Evolutionary conservation across 2,113 vertebrate species (phyloP).

Genomic region (Hemiprocne comata): DNA sequence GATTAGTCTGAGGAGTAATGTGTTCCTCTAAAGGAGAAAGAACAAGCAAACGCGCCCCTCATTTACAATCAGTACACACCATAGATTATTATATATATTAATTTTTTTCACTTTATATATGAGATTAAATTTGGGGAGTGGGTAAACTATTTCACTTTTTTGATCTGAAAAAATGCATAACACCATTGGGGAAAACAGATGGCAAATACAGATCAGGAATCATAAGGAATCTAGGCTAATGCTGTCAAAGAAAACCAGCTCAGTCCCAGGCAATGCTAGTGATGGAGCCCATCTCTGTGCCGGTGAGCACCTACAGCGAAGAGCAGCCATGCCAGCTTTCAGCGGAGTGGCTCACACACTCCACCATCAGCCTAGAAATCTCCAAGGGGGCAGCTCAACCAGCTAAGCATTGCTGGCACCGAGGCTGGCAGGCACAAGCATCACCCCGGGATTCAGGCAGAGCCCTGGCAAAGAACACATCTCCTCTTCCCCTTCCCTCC

Average conservation of each 20-base stretch:
- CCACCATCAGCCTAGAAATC: neutral
- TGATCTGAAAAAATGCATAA: neutral
- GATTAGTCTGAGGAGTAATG: constrained; percentile 1
- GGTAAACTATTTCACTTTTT: constrained; percentile 14
- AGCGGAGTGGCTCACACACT: neutral
- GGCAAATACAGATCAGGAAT: constrained; percentile 12
- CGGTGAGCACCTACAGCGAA: neutral
- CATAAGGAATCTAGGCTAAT: neutral
- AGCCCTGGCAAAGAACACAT: neutral
- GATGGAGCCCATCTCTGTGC: neutral
- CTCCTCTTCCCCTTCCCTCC: neutral
- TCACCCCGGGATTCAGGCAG: neutral
- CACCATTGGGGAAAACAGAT: constrained; percentile 33
- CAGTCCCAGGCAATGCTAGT: neutral
- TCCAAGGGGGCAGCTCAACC: rapidly evolving
- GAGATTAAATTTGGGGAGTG: constrained; percentile 46
- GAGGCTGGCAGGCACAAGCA: neutral
- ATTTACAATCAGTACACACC: constrained; percentile 1
- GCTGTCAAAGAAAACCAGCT: neutral
- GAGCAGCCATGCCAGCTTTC: neutral
- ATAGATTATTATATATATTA: constrained; percentile 27
- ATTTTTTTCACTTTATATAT: neutral
- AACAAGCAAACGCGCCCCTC: neutral
- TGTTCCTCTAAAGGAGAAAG: constrained; percentile 22
- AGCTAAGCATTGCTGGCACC: rapidly evolving